Percentiles rank a stretch among this genome's conserved stretches.
phyloP scores from a whole-genome alignment of 2,888 invertebrate genomes.

The Coecobrya sp. region DNA sequence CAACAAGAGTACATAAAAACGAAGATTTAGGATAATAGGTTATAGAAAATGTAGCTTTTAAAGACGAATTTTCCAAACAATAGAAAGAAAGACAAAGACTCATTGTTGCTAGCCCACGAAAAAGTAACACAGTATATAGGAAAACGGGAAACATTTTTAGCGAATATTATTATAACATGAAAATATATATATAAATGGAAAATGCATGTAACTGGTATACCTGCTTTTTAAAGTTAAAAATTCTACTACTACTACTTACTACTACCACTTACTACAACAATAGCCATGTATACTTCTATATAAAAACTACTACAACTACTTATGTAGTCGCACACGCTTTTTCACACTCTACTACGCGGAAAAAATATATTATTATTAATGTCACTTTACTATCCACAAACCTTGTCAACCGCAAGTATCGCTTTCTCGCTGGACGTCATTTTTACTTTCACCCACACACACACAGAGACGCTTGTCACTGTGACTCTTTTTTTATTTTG shows the following conservation, averaged over 20 bases:
- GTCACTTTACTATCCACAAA: background rate
- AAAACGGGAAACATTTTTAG: conserved; percentile 20
- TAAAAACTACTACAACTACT: background rate
- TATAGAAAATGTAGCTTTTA: background rate
- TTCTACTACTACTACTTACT: too few species aligned
- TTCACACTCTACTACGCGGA: background rate
- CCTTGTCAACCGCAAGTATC: background rate
- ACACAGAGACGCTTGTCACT: too few species aligned
- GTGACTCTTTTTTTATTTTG: too few species aligned
- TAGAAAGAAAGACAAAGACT: conserved; percentile 52
- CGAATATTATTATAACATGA: background rate
- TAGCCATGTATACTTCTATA: background rate
- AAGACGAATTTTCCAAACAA: background rate
- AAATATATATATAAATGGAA: conserved; percentile 11
- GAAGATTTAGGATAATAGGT: background rate
- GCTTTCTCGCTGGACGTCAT: background rate
- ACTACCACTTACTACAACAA: too few species aligned
- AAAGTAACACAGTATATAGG: background rate
- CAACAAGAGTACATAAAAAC: background rate
- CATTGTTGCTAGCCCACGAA: conserved; percentile 12
- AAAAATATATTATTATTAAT: background rate
- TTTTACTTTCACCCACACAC: background rate
- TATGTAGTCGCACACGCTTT: background rate
- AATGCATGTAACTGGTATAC: conserved; percentile 60
- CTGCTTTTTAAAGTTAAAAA: conserved; percentile 51